Base-by-base conservation (phyloP, 2,888 invertebrate genomes). In the Chirona hameri region DNA sequence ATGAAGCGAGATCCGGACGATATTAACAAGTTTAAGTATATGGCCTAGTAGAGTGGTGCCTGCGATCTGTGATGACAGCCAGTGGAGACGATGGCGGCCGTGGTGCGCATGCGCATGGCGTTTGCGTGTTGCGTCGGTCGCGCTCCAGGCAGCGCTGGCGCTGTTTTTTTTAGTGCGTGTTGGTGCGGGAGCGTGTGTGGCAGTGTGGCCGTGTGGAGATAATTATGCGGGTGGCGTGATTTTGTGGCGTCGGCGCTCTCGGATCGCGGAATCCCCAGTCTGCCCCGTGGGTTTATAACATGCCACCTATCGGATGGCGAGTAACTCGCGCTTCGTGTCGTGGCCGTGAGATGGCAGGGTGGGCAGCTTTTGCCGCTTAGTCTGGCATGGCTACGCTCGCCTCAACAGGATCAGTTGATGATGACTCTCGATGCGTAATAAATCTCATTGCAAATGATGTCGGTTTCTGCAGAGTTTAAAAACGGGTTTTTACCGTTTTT, bases 21-120 rank as follows among this genome's bases (percentile, higher is more conserved):
- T 88, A 98, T 98, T 88, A 98, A 98, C 89, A 95, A 95, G 87
- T 99, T 98, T 90, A 95, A 97, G 88, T 99, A 99, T 89, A 95
- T 98, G 93, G 97, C 98, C 90, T 98, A 84, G 79, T 29, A 7
- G 65, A 0, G 65, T n/a, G 69, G 0, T 2, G 18, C 18, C 18
- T 57, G 57, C 57, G 21, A 10, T 48, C 48, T 48, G 48, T 48
- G 48, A 48, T 48, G 48, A 48, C 12, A 48, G 7, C n/a, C 48
- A 12, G 48, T 48, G 48, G 48, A 12, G 7, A 12, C 9, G 48
- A 12, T 48, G 48, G 12, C 48, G 12, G 48, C n/a, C n/a, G n/a
- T n/a, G n/a, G n/a, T n/a, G n/a, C n/a, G n/a, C n/a, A n/a, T n/a
- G n/a, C n/a, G n/a, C n/a, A n/a, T n/a, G n/a, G n/a, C n/a, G n/a